Percentiles rank a stretch among this genome's conserved stretches.
Conservation (phyloP, 2,888 invertebrate species). For the Tridacna gigas region DNA sequence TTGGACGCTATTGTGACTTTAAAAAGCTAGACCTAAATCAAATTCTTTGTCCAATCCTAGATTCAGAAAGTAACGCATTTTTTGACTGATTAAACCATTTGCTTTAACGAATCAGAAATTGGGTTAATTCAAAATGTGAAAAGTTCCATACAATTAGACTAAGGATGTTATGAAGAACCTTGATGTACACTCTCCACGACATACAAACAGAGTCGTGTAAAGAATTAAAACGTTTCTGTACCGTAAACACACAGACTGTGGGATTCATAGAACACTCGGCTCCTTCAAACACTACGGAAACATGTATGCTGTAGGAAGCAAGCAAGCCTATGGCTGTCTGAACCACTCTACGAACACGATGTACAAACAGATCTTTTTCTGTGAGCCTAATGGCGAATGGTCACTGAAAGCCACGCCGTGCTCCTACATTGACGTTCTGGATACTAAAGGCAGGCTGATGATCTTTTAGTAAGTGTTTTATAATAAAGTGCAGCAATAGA, state of each 20-base stretch:
- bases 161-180: no score
- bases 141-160: no score
- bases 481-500: background rate
- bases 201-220: no score
- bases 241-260: background rate
- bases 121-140: no score
- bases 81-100: no score
- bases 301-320: background rate
- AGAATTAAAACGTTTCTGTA: no score
- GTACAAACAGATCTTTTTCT: background rate
- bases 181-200: no score
- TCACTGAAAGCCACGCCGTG: background rate
- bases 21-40: no score
- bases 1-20: no score
- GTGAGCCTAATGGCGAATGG: background rate
- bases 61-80: no score
- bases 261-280: background rate
- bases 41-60: no score
- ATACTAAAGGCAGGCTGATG: background rate
- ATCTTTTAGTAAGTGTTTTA: background rate
- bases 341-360: background rate
- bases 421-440: background rate
- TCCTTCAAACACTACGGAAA: background rate
- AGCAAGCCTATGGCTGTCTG: background rate
- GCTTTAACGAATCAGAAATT: no score